Base-by-base conservation (phyloP, 2,888 invertebrate genomes). In the Acrocyrtus sp. region DNA sequence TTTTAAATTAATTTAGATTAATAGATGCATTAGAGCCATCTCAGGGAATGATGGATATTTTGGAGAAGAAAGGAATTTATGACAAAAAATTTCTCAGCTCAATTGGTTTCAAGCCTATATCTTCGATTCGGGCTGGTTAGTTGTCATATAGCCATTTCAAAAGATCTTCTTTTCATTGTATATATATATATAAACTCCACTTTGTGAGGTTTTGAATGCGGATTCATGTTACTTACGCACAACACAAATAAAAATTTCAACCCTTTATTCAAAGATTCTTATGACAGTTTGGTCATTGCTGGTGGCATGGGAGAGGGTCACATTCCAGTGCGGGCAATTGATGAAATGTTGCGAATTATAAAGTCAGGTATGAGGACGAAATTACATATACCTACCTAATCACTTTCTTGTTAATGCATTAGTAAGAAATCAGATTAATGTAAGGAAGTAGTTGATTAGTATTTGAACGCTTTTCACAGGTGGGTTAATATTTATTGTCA, bases 21-120 rank as follows among this genome's bases (percentile, higher is more conserved):
- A 74, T 84, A 1, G 83, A 84, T 58, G 84, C 82, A 0, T 69
- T 84, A 45, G 84, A 84, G 62, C 83, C 83, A 1, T 81, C 83
- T 5, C 63, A 72, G 1, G 83, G 82, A 29, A 83, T 84, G 84
- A 48, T 84, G 51, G 78, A 81, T 57, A 72, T 79, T 21, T 81
- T 83, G 17, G 74, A 74, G 41, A 79, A 80, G 61, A 82, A 82
- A 54, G 76, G 80, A n/a, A 69, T 83, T 41, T 84, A 84, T 70
- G 76, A 69, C 53, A 79, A 82, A 15, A 78, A 65, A 26, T 79
- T 67, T 50, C 65, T 74, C 5, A 78, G 77, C 4, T 61, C 78
- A 2, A 78, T 82, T 54, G 81, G 81, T 5, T 74, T 58, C 29
- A 15, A 66, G 15, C 53, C 47, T 3, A 47, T 75, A 3, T 63